A percentile compares a stretch with the other conserved stretches of the same genome.
phyloP scores from a whole-genome alignment of 1,140 invertebrate species.

The Lepidurus packardi region DNA sequence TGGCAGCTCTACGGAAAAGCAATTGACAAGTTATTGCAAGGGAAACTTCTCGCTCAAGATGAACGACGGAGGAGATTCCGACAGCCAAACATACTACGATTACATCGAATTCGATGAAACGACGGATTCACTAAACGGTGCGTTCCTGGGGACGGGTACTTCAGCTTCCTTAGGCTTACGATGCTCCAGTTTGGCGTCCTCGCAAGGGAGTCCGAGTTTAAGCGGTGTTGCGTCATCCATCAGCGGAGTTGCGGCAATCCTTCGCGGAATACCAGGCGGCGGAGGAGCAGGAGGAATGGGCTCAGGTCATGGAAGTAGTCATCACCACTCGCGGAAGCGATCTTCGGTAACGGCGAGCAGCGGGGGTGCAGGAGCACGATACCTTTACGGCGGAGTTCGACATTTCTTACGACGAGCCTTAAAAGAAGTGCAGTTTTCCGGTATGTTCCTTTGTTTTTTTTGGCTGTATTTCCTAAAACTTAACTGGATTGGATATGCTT shows the following conservation, averaged over 20 bases:
- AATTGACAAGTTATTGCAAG: too few relatives aligned
- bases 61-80: not conserved
- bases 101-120: constrained; percentile 1
- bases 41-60: not conserved
- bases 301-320: not conserved
- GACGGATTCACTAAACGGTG: not conserved
- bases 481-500: not conserved
- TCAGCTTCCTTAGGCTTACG: not conserved
- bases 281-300: not conserved
- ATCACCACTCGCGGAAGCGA: constrained; percentile 13
- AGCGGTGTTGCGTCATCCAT: not conserved
- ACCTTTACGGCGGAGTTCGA: constrained; percentile 29
- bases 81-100: not conserved
- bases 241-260: not conserved
- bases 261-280: not conserved
- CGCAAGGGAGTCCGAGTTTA: not conserved
- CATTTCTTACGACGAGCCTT: constrained; percentile 31
- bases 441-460: not conserved
- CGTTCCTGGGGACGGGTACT: not conserved
- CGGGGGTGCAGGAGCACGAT: constrained; percentile 2
- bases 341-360: not conserved
- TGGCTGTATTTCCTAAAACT: too few relatives aligned
- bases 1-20: too few relatives aligned
- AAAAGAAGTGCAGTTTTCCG: constrained; percentile 32
- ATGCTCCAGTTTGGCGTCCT: not conserved